Base-by-base conservation (phyloP, 2,113 vertebrate genomes). In the Chaenocephalus aceratus region DNA sequence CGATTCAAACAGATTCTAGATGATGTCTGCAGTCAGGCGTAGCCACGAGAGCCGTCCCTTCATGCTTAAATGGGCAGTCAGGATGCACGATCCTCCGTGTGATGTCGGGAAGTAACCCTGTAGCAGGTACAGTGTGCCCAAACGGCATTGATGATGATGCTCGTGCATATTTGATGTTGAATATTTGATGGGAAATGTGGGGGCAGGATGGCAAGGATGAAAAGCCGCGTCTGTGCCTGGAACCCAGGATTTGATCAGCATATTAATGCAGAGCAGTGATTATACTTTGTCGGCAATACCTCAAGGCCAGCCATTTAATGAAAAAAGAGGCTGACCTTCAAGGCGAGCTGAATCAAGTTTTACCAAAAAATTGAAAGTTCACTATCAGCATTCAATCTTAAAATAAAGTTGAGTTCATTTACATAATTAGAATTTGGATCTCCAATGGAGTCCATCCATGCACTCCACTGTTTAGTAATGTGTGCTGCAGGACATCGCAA, bases 341-440 rank as follows among this genome's bases (percentile, higher is more conserved):
- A 83, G 84, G 81, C 75, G 57, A 66, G 78, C 67, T 58, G 69
- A 86, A 77, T 85, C 58, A 77, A 78, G 72, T 85, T 89, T 83
- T 14, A 72, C 65, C 63, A 56, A 85, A 79, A 82, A 80, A 72
- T 64, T 52, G 72, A 86, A 78, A 86, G 80, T 86, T 86, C 76
- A 73, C 81, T 80, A 90, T 91, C 90, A 80, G 86, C 74, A 79
- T 89, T 88, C 79, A 86, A 86, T 90, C 81, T 89, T 85, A 64
- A 89, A 90, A 87, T 85, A 87, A 88, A 84, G 64, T 89, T 68
- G 21, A 4, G 6, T 59, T 88, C 81, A 91, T 93, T 91, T 92
- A 14, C 90, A 91, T 91, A 89, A 92, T 92, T 91, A 80, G 73
- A 86, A 86, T 86, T 79, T 77, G 82, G 77, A 90, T 90, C 80